Base-by-base conservation (phyloP, 2,797 vertebrate genomes). In the Gallinago nigripennis region DNA sequence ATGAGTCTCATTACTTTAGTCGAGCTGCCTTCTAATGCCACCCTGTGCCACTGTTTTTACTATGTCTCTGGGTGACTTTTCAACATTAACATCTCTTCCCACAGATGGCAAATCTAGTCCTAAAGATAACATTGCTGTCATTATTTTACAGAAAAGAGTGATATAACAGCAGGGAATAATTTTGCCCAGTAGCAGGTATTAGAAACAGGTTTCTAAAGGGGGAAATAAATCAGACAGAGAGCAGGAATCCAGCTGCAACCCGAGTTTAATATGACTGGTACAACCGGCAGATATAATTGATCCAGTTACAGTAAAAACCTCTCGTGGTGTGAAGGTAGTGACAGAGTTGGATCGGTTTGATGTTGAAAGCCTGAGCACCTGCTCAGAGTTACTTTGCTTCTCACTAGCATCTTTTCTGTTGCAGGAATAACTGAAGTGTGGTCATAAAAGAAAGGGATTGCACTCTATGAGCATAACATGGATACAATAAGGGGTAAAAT, bases 251-350 rank as follows among this genome's bases (percentile, higher is more conserved):
- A 64, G 15, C n/a, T n/a, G 41, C 58, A 90, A 64, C 50, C 61
- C 6, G 78, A 79, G n/a, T 97, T 96, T 97, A 97, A 60, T 97
- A n/a, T 0, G n/a, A 41, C 5, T 6, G 41, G 19, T 12, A 81
- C 56, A 53, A 73, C 10, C 2, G 0, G 56, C 1, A 3, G 39
- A 24, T 0, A 11, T 12, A 28, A 46, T 6, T 5, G 43, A 76
- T 12, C 27, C 65, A n/a, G 25, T 4, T 17, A 6, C 21, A 58
- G 20, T 5, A 21, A 72, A 86, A 90, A 5, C n/a, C 48, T 57
- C 51, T n/a, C 1, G 0, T 41, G 61, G 4, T 2, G 3, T 1
- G 5, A 11, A 63, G 4, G 0, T 4, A 5, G 27, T 2, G n/a
- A 9, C 30, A 1, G 20, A 35, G 53, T 8, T 11, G 11, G 1